Evolutionary conservation across 1,140 invertebrate species (phyloP).

Genomic region (Paraescarpia echinospica): DNA sequence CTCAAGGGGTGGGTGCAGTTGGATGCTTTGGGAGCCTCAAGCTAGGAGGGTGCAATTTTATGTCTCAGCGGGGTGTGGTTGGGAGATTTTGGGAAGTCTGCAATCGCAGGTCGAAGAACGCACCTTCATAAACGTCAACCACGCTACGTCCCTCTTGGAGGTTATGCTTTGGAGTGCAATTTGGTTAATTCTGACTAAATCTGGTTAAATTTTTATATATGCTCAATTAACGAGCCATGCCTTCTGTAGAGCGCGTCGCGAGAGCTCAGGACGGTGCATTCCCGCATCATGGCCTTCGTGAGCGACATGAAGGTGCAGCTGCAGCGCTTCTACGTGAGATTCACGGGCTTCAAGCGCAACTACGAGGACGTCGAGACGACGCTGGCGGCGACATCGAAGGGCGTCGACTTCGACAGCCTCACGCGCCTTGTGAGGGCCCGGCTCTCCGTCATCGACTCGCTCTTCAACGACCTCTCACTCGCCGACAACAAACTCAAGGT

Average conservation of each 20-base stretch:
- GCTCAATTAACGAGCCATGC: too few relatives aligned
- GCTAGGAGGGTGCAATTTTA: too few relatives aligned
- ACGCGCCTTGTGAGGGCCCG: not conserved
- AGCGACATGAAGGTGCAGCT: not conserved
- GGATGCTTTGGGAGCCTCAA: too few relatives aligned
- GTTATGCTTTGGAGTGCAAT: too few relatives aligned
- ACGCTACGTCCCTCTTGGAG: too few relatives aligned
- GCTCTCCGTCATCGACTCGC: not conserved
- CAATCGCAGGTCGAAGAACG: too few relatives aligned
- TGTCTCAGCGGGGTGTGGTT: too few relatives aligned
- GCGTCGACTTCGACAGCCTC: not conserved
- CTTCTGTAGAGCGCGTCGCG: not conserved
- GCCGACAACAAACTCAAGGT: not conserved
- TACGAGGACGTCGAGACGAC: not conserved
- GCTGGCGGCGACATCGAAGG: not conserved
- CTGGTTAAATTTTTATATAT: too few relatives aligned
- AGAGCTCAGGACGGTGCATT: not conserved
- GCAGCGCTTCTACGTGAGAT: not conserved
- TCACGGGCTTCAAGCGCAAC: not conserved
- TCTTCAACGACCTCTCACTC: not conserved
- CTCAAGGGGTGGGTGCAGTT: too few relatives aligned
- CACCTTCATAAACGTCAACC: too few relatives aligned
- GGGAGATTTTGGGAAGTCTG: too few relatives aligned
- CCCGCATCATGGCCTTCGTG: not conserved
- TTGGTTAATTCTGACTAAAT: too few relatives aligned